These are phyloP conservation scores for Hemicordylus capensis DNA, from an alignment of 2,113 vertebrate genomes.

Conservation along the genomic window DNA sequence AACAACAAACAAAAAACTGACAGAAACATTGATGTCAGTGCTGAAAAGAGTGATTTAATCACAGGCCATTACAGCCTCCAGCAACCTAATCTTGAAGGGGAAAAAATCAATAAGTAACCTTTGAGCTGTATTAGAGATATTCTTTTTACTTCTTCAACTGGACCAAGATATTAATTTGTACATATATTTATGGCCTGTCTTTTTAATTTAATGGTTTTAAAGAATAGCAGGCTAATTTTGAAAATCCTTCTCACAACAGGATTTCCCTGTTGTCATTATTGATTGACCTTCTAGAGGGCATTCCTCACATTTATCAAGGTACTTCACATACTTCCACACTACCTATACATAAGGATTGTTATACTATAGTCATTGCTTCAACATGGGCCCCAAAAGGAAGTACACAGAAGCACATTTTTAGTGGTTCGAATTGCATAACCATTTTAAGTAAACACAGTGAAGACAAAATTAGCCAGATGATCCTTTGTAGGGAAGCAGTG, in stretches of 20 bases:
- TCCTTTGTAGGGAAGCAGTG: too few species aligned
- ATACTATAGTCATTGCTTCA: constrained; percentile 37
- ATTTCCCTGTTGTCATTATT: constrained; percentile 52
- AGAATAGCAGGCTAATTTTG: constrained; percentile 49
- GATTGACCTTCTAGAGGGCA: constrained; percentile 39
- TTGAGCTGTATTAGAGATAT: constrained; percentile 71
- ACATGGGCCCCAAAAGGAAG: constrained; percentile 34
- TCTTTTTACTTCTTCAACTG: constrained; percentile 71
- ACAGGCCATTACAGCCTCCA: constrained; percentile 71
- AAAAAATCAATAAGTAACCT: constrained; percentile 76
- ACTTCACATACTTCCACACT: constrained; percentile 47
- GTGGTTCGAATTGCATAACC: background rate
- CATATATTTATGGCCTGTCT: constrained; percentile 45
- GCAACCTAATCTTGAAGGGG: constrained; percentile 65
- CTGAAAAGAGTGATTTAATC: constrained; percentile 78
- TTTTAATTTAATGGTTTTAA: constrained; percentile 56
- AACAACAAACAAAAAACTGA: too few species aligned
- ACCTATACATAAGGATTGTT: constrained; percentile 8
- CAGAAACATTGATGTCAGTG: constrained; percentile 68
- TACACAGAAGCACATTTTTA: constrained; percentile 4
- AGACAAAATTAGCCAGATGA: background rate
- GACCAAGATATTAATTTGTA: constrained; percentile 76
- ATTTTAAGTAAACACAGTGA: constrained; percentile 40
- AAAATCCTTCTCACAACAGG: constrained; percentile 44
- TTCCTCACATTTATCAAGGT: constrained; percentile 25